Base-by-base conservation (phyloP, 2,888 invertebrate species). In the Cloeon dipterum region DNA sequence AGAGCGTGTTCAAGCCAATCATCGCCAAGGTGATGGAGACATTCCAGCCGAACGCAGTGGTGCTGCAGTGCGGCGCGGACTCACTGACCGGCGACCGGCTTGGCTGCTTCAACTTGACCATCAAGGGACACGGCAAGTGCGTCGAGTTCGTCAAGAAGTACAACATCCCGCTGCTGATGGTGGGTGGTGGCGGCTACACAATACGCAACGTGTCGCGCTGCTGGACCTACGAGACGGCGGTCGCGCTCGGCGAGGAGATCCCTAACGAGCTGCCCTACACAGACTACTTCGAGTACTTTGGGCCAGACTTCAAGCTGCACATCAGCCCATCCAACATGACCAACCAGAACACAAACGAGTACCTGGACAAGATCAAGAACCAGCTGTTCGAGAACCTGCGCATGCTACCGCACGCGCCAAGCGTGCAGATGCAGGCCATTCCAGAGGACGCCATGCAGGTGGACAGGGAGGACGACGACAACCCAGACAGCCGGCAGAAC, bases 201-300 rank as follows among this genome's bases (percentile, higher is more conserved):
- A 96, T 98, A 45, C 69, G 96, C 38, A 99, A 98, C 59, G 98
- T 99, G 1, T 94, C 98, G 5, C 73, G 98, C 36, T 98, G 96
- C 51, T 99, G 98, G 98, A 94, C 96, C 0, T 94, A 91, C 51
- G 98, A 98, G 57, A 99, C 98, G 2, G 88, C 94, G 0, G 88
- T 98, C 1, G 96, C 96, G 1, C 66, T 98, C 7, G 88, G 86
- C 34, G 78, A 79, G 11, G 94, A 96, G 56, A 91, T 98, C 40
- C 88, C 94, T 5, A 98, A 98, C 58, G 94, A 98, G 57, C 67
- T 98, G 43, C 98, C 98, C 0, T 96, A 96, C 62, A 98, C 98
- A 57, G 98, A 98, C 59, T 98, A 98, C 58, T 98, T 96, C 57
- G 98, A 99, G 56, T 99, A 98, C 58, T 99, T 96, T 54, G 96